Percentiles rank a stretch among this genome's conserved stretches.
These are phyloP conservation scores for Odontesthes bonariensis DNA, from an alignment of 2,113 vertebrate species.

Conservation along the genomic window DNA sequence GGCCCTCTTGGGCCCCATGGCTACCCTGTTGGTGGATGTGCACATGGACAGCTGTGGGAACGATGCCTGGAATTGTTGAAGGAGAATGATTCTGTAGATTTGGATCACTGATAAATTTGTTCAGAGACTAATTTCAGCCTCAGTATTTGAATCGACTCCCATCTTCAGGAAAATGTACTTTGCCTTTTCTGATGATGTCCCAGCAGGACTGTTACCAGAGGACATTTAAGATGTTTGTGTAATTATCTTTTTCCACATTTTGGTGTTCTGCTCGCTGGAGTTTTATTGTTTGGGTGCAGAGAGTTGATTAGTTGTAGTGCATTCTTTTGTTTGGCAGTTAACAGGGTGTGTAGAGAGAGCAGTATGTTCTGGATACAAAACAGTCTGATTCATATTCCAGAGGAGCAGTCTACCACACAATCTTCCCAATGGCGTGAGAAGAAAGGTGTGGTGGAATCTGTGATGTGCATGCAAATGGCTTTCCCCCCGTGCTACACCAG, in stretches of 20 bases:
- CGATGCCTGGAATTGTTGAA: too few relatives aligned
- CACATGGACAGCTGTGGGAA: too few relatives aligned
- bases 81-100: too few relatives aligned
- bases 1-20: too few relatives aligned
- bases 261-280: background rate
- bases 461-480: conserved; percentile 28
- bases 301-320: conserved; percentile 24
- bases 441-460: background rate
- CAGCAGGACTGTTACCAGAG: background rate
- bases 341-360: conserved; percentile 45
- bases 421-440: conserved; percentile 3
- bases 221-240: conserved; percentile 10
- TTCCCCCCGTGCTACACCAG: background rate
- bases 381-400: conserved; percentile 45
- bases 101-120: too few relatives aligned
- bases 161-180: too few relatives aligned
- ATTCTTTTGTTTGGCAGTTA: conserved; percentile 22
- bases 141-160: too few relatives aligned
- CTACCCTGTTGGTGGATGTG: too few relatives aligned
- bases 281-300: background rate
- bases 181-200: too few relatives aligned
- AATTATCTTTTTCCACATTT: background rate
- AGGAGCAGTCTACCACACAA: conserved; percentile 10
- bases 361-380: conserved; percentile 19
- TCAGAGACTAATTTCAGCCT: too few relatives aligned